A percentile compares a stretch with the other conserved stretches of the same genome.
phyloP scores from a whole-genome alignment of 2,113 vertebrate genomes.

The Aythya baeri region DNA sequence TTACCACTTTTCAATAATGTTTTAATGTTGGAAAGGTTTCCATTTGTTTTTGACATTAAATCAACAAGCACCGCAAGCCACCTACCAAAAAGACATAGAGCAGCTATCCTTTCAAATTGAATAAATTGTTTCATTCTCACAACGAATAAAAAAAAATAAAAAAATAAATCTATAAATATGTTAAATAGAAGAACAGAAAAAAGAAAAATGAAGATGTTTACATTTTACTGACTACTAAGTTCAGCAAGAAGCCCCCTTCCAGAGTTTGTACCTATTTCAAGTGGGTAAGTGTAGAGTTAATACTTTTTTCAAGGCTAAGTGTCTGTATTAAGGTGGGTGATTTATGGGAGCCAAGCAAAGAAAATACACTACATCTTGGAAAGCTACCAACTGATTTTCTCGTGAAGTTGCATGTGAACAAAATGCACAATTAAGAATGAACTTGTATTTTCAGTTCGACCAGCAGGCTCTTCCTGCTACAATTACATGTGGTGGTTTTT shows the following conservation, averaged over 20 bases:
- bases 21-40: background rate
- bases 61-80: background rate
- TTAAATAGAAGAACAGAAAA: background rate
- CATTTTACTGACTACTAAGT: background rate
- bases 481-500: background rate
- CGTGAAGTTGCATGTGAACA: background rate
- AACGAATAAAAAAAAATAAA: background rate
- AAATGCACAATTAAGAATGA: background rate
- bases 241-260: background rate
- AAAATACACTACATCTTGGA: background rate
- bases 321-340: background rate
- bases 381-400: background rate
- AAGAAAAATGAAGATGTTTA: background rate
- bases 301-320: background rate
- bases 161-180: fast-evolving
- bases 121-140: background rate
- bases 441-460: background rate
- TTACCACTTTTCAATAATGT: background rate
- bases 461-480: background rate
- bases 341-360: background rate
- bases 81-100: background rate
- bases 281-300: background rate
- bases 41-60: background rate
- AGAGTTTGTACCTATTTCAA: background rate
- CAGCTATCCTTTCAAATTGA: background rate